Evolutionary conservation across 2,797 vertebrate species (phyloP), one percentile per base, ranked within the genome.

Genomic region (Alosa sapidissima): DNA sequence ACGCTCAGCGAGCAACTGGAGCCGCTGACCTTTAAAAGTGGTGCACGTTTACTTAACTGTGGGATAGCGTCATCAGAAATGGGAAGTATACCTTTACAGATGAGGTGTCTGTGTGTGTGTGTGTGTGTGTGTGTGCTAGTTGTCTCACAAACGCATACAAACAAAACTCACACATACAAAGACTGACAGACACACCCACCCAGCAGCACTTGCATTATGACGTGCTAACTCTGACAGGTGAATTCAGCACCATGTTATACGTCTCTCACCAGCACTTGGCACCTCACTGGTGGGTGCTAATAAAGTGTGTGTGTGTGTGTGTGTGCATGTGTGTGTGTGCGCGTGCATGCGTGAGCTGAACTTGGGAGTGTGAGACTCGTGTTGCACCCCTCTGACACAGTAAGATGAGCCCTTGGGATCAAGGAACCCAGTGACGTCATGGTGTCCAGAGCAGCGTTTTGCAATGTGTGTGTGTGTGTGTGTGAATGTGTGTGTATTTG

Each of bases 401-500:
- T 78, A 78, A 78, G 41, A 47, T 78, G 72, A 78, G 72, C 21
- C 68, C 5, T 21, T 6, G 72, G 68, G 3, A 16, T 36, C 68
- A 45, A 45, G 16, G 36, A 41, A 21, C 68, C 5, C 36, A 45
- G 68, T 78, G 72, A 78, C 78, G 72, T 78, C 72, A 78, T 21
- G 36, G 16, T 47, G 41, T 45, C 19, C 41, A 78, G 36, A 21
- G 36, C 14, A 78, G 5, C 16, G 8, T 47, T 78, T 47, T 78
- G 41, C 14, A 78, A 45, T 19, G 60, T 24, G 58, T 54, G 60
- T 78, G 52, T 54, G 5, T 62, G 60, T 62, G 62, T 13, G 83
- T 75, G 65, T 85, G 75, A 3, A 49, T 33, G 62, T 58, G 65
- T 60, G 55, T 78, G 62, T 58, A 49, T 75, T 58, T 82, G 84